Evolutionary conservation across 2,888 invertebrate species (phyloP), one percentile per base, ranked within the genome.

Genomic region (Yponomeuta cagnagella): DNA sequence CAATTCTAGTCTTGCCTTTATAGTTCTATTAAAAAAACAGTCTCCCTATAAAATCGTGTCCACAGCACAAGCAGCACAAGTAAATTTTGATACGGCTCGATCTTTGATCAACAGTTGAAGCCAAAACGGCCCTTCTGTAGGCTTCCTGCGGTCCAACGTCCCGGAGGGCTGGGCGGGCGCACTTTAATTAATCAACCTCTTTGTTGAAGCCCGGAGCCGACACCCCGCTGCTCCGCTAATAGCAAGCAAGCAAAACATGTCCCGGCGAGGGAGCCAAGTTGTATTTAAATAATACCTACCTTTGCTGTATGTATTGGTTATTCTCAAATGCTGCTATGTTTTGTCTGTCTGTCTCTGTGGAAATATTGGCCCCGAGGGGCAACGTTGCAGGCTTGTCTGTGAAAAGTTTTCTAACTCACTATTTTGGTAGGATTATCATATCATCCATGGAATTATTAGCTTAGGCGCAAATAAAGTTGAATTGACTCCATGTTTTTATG

Each of bases 131-230:
- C 52, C 52, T 15, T 58, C 52, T 58, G 52, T 58, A 58, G 52
- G 12, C 52, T 15, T 58, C 15, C 15, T 48, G n/a, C 23, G 48
- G 30, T 15, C 66, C 23, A 33, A 37, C 37, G 77, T 88, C 89
- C 88, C 89, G 74, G 77, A 74, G 89, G 89, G 82, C 85, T 78
- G 85, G 89, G 87, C 80, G 86, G 85, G 83, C 85, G 89, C 86
- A 87, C 88, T 90, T 90, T 90, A 91, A 91, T 91, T 91, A 91
- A 91, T 89, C 86, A 88, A 85, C 82, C 87, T 83, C 89, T 87
- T 87, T 87, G 89, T 87, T 81, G 83, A 82, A 82, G 79, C 80
- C 78, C 77, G 78, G 74, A 77, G 64, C 69, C 77, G 81, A 76
- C 83, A 75, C 83, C 85, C 88, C 80, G 83, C 80, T 75, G 88